Evolutionary conservation across 1,140 invertebrate genomes (phyloP).

Genomic region (Delia radicum): DNA sequence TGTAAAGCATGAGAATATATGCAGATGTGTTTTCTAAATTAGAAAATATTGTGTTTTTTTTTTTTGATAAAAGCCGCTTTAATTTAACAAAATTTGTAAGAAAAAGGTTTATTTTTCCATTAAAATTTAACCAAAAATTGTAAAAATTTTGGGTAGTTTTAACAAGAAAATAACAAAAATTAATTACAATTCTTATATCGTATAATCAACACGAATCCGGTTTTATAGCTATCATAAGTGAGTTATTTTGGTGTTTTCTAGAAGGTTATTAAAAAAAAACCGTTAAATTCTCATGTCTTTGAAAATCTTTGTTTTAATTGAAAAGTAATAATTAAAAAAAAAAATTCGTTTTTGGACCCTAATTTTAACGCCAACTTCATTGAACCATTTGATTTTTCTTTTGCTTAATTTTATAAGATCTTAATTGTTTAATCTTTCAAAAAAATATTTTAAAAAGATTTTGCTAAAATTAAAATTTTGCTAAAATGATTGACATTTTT

Average conservation of each 20-base stretch:
- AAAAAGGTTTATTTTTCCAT: not conserved
- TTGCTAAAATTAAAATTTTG: not conserved
- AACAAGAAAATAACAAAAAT: constrained; percentile 4
- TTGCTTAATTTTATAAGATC: not conserved
- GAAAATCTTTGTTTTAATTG: not conserved
- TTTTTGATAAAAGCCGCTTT: constrained; percentile 5
- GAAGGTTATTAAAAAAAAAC: not conserved
- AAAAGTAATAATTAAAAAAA: not conserved
- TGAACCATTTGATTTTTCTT: not conserved
- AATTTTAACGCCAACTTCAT: no score
- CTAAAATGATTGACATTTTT: constrained; percentile 21
- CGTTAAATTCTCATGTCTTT: not conserved
- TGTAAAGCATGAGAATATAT: not conserved
- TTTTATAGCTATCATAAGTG: not conserved
- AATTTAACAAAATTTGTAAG: not conserved
- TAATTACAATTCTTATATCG: constrained; percentile 2
- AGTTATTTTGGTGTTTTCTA: not conserved
- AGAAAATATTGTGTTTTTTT: no score
- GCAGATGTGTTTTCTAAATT: not conserved
- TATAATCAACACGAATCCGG: not conserved
- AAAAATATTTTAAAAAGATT: not conserved
- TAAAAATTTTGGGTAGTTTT: constrained; percentile 5
- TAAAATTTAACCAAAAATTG: constrained; percentile 4
- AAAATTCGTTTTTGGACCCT: not conserved
- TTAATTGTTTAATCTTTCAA: not conserved